phyloP scores from a whole-genome alignment of 30 jellyfish, hydroid and myxozoan species.

The Calvadosia cruxmelitensis region DNA sequence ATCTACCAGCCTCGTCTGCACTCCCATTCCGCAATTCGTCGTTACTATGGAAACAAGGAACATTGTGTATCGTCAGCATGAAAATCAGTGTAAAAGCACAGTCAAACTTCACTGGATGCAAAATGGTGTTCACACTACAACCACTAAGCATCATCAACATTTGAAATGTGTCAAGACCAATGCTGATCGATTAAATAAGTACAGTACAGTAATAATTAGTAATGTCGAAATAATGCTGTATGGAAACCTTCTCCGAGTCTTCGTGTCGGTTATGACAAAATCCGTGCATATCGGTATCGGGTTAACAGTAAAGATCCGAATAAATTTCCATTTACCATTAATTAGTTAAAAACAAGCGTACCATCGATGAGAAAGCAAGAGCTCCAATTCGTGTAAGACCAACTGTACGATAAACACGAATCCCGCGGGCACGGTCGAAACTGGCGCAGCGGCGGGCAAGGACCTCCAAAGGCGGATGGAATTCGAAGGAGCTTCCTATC shows the following conservation, averaged over 20 bases:
- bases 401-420: constrained; percentile 18
- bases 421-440: constrained; percentile 18
- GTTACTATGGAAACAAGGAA: no score
- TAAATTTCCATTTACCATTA: background rate
- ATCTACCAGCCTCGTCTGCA: constrained; percentile 8
- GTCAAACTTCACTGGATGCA: no score
- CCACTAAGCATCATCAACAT: no score
- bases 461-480: constrained; percentile 45
- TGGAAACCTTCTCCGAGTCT: no score
- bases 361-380: constrained; percentile 34
- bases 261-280: no score
- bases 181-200: no score
- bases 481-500: constrained; percentile 35
- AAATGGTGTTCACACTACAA: no score
- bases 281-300: background rate
- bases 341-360: background rate
- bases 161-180: no score
- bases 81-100: no score
- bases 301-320: background rate
- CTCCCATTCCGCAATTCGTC: constrained; percentile 44
- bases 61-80: no score
- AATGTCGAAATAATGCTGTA: no score
- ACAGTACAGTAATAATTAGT: no score
- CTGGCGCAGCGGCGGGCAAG: constrained; percentile 30
- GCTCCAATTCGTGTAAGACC: constrained; percentile 50